Conservation (phyloP, 1,140 invertebrate species). For the Drosophila ambigua region DNA sequence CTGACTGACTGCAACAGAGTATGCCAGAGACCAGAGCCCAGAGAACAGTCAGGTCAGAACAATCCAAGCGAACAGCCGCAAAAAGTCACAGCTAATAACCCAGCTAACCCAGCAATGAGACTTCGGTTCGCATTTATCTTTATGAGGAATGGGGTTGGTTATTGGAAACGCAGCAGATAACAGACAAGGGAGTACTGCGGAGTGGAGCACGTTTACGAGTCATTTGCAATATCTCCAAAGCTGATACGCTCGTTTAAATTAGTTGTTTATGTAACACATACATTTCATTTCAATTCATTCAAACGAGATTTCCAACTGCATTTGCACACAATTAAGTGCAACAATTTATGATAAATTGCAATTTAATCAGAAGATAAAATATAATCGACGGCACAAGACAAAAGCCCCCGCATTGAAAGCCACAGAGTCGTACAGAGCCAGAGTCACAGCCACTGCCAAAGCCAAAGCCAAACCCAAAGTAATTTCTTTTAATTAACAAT, state of each 20-base stretch:
- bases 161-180: constrained; percentile 72
- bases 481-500: constrained; percentile 53
- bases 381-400: constrained; percentile 21
- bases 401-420: constrained; percentile 2
- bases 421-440: too few species aligned
- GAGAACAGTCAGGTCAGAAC: neutral
- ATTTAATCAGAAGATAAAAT: constrained; percentile 55
- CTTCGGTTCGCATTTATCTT: constrained; percentile 71
- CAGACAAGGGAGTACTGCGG: constrained; percentile 20
- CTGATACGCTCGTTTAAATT: constrained; percentile 54
- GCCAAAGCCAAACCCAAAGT: constrained; percentile 20
- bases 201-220: constrained; percentile 15
- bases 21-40: constrained; percentile 44
- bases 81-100: constrained; percentile 72
- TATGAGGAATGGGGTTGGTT: constrained; percentile 67
- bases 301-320: constrained; percentile 53
- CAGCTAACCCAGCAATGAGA: constrained; percentile 60
- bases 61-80: constrained; percentile 24
- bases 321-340: constrained; percentile 60
- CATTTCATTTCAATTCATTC: neutral
- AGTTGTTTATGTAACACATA: constrained; percentile 63
- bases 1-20: constrained; percentile 64
- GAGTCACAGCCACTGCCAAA: neutral
- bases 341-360: constrained; percentile 58
- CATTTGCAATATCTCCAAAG: constrained; percentile 50